Evolutionary conservation across 2,888 invertebrate species (phyloP).

Genomic region (Anorthoa munda): DNA sequence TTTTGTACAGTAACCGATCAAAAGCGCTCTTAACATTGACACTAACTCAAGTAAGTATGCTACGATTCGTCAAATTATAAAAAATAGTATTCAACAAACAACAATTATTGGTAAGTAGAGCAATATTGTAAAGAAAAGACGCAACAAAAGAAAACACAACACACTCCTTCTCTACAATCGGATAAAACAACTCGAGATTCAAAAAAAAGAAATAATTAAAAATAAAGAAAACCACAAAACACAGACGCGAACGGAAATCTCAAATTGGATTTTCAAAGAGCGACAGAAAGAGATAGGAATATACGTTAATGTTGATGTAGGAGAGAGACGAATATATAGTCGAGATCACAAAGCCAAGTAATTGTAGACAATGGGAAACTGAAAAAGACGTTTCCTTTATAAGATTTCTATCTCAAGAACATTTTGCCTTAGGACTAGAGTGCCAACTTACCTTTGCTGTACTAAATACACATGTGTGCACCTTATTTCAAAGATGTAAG

Average conservation of each 20-base stretch:
- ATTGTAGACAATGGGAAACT: conserved; percentile 90
- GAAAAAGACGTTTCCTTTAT: conserved; percentile 90
- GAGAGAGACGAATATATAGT: conserved; percentile 74
- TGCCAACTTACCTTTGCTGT: conserved; percentile 65
- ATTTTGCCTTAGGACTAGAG: conserved; percentile 84
- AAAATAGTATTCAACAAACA: too few relatives aligned
- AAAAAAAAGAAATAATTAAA: conserved; percentile 70
- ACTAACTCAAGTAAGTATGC: background rate
- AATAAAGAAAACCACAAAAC: conserved; percentile 73
- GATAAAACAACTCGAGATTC: conserved; percentile 64
- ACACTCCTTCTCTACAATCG: conserved; percentile 54
- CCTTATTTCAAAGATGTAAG: conserved; percentile 42
- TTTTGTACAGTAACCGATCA: background rate
- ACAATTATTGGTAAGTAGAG: background rate
- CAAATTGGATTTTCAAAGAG: conserved; percentile 85
- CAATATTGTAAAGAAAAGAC: background rate
- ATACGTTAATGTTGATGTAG: conserved; percentile 57
- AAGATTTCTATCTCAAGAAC: conserved; percentile 88
- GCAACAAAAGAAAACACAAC: conserved; percentile 24
- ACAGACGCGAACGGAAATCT: conserved; percentile 82
- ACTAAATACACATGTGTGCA: background rate
- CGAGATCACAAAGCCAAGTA: conserved; percentile 87
- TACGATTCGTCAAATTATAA: background rate
- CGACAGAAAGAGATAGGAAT: conserved; percentile 71
- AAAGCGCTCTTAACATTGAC: background rate